Conservation (phyloP, 2,888 invertebrate species). For the Cyrtodaria siliqua region DNA sequence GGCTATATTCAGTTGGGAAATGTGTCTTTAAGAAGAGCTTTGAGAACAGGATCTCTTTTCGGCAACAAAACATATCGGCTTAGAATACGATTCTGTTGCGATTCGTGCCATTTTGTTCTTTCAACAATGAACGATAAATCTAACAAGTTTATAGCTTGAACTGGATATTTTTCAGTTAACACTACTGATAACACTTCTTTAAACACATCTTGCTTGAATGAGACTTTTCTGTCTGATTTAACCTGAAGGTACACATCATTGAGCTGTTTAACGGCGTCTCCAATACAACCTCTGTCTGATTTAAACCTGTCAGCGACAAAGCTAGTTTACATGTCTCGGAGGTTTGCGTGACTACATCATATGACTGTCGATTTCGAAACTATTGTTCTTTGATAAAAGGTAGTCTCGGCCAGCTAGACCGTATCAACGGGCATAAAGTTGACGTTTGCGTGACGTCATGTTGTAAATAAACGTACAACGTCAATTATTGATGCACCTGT, state of each 20-base stretch:
- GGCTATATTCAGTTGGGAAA: no score
- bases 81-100: neutral
- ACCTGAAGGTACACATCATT: neutral
- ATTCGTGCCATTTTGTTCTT: neutral
- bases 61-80: neutral
- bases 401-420: no score
- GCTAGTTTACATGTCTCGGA: neutral
- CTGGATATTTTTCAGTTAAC: neutral
- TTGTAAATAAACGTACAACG: no score
- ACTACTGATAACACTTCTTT: slow-evolving; percentile 15
- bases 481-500: no score
- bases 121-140: neutral
- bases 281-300: neutral
- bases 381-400: neutral
- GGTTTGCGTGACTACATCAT: neutral
- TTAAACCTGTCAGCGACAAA: neutral
- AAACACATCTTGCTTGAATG: neutral
- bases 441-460: no score
- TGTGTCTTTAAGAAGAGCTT: no score
- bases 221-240: neutral
- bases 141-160: neutral
- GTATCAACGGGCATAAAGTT: no score
- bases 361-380: neutral
- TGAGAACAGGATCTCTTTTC: neutral
- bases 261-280: neutral